Conservation (phyloP, 1,140 invertebrate species). For the Nebria ingens region DNA sequence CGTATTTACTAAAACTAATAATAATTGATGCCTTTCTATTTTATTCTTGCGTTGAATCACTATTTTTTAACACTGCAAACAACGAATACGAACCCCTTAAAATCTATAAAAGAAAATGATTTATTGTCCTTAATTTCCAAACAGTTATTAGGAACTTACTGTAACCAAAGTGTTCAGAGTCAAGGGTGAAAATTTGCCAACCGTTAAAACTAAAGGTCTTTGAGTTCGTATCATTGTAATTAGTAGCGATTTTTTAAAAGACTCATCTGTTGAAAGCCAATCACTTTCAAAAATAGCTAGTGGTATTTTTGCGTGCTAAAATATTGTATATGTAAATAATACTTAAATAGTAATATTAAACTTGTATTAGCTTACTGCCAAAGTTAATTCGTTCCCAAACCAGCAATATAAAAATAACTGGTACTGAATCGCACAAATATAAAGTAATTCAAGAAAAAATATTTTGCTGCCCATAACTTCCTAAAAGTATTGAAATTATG, state of each 20-base stretch:
- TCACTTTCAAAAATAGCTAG: constrained; percentile 32
- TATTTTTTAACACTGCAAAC: no score
- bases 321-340: not conserved
- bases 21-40: no score
- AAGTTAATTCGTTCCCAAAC: constrained; percentile 44
- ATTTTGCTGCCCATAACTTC: not conserved
- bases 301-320: constrained; percentile 32
- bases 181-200: constrained; percentile 39
- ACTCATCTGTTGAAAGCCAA: constrained; percentile 33
- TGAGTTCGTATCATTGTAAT: constrained; percentile 40
- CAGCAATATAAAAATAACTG: constrained; percentile 44
- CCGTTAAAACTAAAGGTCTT: constrained; percentile 37
- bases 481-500: not conserved
- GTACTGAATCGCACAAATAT: constrained; percentile 37
- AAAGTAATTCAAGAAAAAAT: constrained; percentile 32
- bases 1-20: no score
- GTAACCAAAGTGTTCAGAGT: constrained; percentile 38
- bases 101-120: no score
- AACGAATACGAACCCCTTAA: no score
- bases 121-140: no score
- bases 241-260: constrained; percentile 32
- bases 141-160: no score
- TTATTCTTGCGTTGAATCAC: no score
- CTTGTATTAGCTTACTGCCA: constrained; percentile 35
- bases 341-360: no score